A percentile compares a stretch with the other conserved stretches of the same genome.
Evolutionary conservation across 2,113 vertebrate genomes (phyloP).

Genomic region (Peromyscus californicus): DNA sequence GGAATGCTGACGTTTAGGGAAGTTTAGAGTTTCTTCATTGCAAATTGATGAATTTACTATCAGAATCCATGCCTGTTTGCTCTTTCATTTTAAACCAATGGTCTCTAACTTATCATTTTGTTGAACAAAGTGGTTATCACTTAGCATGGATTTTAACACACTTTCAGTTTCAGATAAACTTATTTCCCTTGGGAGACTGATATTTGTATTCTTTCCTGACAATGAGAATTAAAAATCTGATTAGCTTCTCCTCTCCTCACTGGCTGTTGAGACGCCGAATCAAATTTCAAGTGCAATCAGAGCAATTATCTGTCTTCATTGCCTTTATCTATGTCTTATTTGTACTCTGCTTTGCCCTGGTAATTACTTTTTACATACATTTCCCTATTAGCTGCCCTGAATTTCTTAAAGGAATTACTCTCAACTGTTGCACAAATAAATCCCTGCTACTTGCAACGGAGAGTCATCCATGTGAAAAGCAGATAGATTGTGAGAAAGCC

Average conservation of each 20-base stretch:
- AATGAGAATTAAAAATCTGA: conserved; percentile 72
- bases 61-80: not conserved
- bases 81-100: conserved; percentile 47
- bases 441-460: conserved; percentile 3
- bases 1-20: not conserved
- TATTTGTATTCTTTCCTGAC: conserved; percentile 66
- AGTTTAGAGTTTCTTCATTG: not conserved
- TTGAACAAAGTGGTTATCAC: conserved; percentile 14
- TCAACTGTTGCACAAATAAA: conserved; percentile 67
- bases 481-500: conserved; percentile 56
- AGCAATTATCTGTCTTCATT: conserved; percentile 73
- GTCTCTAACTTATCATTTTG: conserved; percentile 32
- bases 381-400: conserved; percentile 68
- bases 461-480: conserved; percentile 30
- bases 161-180: conserved; percentile 57
- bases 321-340: conserved; percentile 73
- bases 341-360: conserved; percentile 63
- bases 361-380: conserved; percentile 77
- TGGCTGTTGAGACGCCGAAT: conserved; percentile 59
- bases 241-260: conserved; percentile 66
- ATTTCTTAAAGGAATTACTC: conserved; percentile 69
- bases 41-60: not conserved
- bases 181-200: conserved; percentile 37
- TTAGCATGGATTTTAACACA: conserved; percentile 35
- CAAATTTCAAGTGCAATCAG: conserved; percentile 72